phyloP scores from a whole-genome alignment of 1,140 invertebrate species.

The Drosophila leontia region DNA sequence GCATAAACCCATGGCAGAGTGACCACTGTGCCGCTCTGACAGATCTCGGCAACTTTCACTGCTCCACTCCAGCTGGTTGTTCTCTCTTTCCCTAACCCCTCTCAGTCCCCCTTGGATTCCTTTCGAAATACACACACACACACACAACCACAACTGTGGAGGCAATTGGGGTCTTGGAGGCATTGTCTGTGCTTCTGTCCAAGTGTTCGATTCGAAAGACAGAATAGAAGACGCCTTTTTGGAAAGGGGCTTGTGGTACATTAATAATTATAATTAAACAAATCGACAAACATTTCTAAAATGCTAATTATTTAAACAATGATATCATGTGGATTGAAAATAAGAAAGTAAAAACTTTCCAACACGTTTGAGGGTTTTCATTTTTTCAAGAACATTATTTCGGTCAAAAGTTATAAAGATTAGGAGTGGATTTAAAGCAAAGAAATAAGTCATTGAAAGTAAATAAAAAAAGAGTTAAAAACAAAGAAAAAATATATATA shows the following conservation, averaged over 20 bases:
- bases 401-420: not conserved
- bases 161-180: slow-evolving; percentile 13
- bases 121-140: slow-evolving; percentile 9
- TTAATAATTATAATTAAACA: slow-evolving; percentile 17
- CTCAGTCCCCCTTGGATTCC: slow-evolving; percentile 5
- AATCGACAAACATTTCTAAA: slow-evolving; percentile 13
- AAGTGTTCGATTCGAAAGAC: slow-evolving; percentile 4
- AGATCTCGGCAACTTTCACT: slow-evolving; percentile 42
- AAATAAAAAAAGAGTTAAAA: not conserved
- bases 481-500: not conserved
- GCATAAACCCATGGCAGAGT: not conserved
- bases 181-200: slow-evolving; percentile 8
- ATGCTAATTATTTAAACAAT: slow-evolving; percentile 13
- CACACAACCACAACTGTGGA: not conserved
- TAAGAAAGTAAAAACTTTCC: slow-evolving; percentile 5
- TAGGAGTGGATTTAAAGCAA: not conserved
- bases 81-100: slow-evolving; percentile 9
- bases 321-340: not conserved
- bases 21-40: slow-evolving; percentile 29
- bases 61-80: slow-evolving; percentile 35
- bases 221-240: slow-evolving; percentile 18
- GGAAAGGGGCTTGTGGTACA: slow-evolving; percentile 1
- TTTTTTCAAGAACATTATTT: not conserved
- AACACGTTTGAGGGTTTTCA: not conserved
- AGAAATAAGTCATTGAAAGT: not conserved